Conservation (phyloP, 2,113 vertebrate genomes). For the Thryonomys swinderianus region DNA sequence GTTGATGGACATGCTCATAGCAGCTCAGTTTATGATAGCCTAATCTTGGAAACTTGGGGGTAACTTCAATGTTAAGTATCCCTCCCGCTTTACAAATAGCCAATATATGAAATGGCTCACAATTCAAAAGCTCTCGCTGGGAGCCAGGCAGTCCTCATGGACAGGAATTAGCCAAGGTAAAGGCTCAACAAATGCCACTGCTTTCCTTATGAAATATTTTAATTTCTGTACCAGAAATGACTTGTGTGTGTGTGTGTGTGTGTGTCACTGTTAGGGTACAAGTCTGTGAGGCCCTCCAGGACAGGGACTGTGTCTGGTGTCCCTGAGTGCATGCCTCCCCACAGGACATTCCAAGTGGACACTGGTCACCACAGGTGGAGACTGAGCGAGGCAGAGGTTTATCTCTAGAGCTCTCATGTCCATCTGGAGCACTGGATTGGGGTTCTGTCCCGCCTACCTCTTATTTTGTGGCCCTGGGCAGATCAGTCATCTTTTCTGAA, state of each 20-base stretch:
- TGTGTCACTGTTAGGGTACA: neutral
- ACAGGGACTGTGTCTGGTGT: neutral
- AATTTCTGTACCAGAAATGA: neutral
- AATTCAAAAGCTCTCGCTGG: neutral
- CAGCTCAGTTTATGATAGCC: too few relatives aligned
- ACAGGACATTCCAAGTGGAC: neutral
- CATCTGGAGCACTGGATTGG: neutral
- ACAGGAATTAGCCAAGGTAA: neutral
- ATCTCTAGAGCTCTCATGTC: neutral
- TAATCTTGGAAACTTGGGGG: too few relatives aligned
- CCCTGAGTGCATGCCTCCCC: neutral
- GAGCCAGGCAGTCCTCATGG: neutral
- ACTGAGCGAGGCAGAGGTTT: neutral
- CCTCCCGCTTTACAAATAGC: neutral
- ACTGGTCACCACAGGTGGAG: neutral
- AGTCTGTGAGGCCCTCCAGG: neutral
- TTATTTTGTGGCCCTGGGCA: neutral
- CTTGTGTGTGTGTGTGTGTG: neutral
- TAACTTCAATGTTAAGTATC: constrained; percentile 27
- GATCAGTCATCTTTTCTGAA: neutral
- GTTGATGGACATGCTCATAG: too few relatives aligned
- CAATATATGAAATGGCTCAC: neutral
- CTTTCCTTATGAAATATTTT: neutral
- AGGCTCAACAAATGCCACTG: neutral
- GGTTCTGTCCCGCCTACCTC: neutral